phyloP scores from a whole-genome alignment of 1,140 invertebrate species.

The Acromyrmex echinatior region DNA sequence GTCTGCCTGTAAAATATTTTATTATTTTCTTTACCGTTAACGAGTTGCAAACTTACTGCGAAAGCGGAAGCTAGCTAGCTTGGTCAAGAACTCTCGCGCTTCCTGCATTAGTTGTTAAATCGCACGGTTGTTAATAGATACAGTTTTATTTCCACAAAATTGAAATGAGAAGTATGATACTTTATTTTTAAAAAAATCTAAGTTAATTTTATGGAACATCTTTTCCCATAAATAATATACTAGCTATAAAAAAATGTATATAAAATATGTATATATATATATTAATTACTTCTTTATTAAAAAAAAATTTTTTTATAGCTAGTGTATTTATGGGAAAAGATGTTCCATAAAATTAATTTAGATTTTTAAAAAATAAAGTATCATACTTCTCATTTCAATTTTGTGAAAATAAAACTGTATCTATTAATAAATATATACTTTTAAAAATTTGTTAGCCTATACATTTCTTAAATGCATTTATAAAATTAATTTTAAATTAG shows the following conservation, averaged over 20 bases:
- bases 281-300: background rate
- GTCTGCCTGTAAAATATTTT: slow-evolving; percentile 17
- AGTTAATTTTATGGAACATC: background rate
- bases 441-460: background rate
- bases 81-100: background rate
- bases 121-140: background rate
- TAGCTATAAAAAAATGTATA: background rate
- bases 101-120: slow-evolving; percentile 8
- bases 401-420: background rate
- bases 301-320: background rate
- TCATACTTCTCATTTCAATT: background rate
- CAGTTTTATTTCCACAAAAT: background rate
- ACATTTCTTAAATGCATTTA: background rate
- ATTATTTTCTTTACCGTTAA: slow-evolving; percentile 4
- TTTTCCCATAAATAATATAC: background rate
- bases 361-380: background rate
- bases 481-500: too few species aligned
- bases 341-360: background rate
- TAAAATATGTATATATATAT: too few species aligned
- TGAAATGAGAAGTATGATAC: background rate
- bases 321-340: background rate
- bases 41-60: slow-evolving; percentile 16
- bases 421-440: background rate
- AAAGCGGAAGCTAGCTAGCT: slow-evolving; percentile 49
- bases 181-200: background rate